A percentile compares a stretch with the other conserved stretches of the same genome.
Conservation (phyloP, 64 coral and sea anemone genomes). For the Porites australiensis region DNA sequence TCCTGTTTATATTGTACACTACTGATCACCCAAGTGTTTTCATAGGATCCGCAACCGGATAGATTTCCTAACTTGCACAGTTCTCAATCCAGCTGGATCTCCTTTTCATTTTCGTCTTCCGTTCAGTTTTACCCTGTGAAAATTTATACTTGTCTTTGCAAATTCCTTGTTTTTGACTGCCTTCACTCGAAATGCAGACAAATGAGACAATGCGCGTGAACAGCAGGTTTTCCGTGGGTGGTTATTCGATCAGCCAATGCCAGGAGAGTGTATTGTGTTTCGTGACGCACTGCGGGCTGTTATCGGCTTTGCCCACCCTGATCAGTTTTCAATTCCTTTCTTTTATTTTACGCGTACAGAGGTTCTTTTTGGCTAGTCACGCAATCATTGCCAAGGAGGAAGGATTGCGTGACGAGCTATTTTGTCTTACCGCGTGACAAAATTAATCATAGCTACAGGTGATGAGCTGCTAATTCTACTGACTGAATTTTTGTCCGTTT, state of each 20-base stretch:
- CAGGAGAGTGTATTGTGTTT: background rate
- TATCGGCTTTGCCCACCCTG: background rate
- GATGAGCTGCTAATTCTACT: too few species aligned
- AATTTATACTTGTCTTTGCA: background rate
- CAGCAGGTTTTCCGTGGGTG: slow-evolving; percentile 17
- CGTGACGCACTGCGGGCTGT: slow-evolving; percentile 7
- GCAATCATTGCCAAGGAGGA: background rate
- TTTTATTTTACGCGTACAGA: background rate
- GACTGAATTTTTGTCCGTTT: too few species aligned
- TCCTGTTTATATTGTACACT: slow-evolving; percentile 56
- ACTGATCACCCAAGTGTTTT: slow-evolving; percentile 17
- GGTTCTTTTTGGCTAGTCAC: slow-evolving; percentile 6
- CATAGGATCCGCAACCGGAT: background rate
- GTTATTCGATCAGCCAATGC: slow-evolving; percentile 23
- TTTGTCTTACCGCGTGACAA: too few species aligned
- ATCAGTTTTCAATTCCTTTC: slow-evolving; percentile 2
- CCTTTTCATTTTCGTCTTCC: background rate
- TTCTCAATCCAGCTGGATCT: background rate
- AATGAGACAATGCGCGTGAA: slow-evolving; percentile 36
- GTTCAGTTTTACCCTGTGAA: background rate
- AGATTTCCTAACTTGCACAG: background rate
- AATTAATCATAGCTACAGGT: too few species aligned
- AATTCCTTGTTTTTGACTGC: slow-evolving; percentile 3
- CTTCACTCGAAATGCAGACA: slow-evolving; percentile 47
- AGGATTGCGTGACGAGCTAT: too few species aligned